These are phyloP conservation scores for Rhaphigaster nebulosa DNA, from an alignment of 2,888 invertebrate genomes.

Conservation along the genomic window DNA sequence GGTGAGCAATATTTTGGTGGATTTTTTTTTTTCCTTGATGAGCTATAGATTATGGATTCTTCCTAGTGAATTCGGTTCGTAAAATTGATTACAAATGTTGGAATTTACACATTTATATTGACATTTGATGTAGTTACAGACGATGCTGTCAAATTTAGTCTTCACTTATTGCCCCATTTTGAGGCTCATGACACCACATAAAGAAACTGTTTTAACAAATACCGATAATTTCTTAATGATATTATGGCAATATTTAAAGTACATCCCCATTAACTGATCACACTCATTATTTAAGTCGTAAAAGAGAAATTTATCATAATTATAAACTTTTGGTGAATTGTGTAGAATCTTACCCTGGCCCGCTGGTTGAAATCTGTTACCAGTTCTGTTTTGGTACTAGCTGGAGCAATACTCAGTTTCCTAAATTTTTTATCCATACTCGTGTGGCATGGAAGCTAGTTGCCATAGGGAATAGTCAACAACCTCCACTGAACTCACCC, in stretches of 20 bases:
- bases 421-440: conserved; percentile 49
- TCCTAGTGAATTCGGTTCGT: too few species aligned
- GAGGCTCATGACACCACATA: neutral
- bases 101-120: neutral
- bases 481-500: neutral
- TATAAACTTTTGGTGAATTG: neutral
- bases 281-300: neutral
- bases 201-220: neutral
- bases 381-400: conserved; percentile 1
- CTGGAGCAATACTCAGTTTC: conserved; percentile 37
- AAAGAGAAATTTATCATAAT: neutral
- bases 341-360: neutral
- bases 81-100: too few species aligned
- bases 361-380: neutral
- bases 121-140: neutral
- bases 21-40: too few species aligned
- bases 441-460: neutral
- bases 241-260: neutral
- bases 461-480: neutral
- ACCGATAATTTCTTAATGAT: neutral
- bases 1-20: too few species aligned
- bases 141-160: neutral
- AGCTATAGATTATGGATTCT: too few species aligned
- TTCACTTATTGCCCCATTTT: neutral
- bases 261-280: neutral